phyloP scores from a whole-genome alignment of 2,113 vertebrate species.

The Podiceps cristatus region DNA sequence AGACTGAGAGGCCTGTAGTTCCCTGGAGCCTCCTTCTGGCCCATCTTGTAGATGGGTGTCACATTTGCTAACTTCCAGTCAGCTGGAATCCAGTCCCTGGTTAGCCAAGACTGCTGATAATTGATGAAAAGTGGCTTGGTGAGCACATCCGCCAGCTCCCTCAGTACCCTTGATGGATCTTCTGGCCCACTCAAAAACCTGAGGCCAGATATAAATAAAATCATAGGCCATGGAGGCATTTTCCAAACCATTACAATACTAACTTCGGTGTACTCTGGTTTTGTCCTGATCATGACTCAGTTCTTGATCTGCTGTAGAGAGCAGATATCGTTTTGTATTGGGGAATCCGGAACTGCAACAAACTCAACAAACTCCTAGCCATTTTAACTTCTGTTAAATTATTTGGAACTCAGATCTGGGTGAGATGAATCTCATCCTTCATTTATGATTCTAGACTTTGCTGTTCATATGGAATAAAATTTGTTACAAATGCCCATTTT shows the following conservation, averaged over 20 bases:
- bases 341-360: background rate
- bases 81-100: too few relatives aligned
- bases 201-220: background rate
- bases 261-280: background rate
- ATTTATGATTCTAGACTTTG: background rate
- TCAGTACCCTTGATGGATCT: too few relatives aligned
- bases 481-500: background rate
- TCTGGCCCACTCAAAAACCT: background rate
- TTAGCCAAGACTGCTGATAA: too few relatives aligned
- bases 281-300: background rate
- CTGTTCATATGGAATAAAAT: background rate
- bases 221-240: background rate
- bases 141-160: too few relatives aligned
- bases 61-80: too few relatives aligned
- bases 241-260: background rate
- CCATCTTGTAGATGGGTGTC: too few relatives aligned
- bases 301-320: background rate
- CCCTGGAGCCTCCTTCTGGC: too few relatives aligned
- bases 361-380: background rate
- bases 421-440: background rate
- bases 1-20: too few relatives aligned
- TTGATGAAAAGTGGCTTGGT: too few relatives aligned
- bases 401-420: background rate
- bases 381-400: background rate
- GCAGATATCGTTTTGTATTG: background rate